Evolutionary conservation across 1,140 invertebrate genomes (phyloP).

Genomic region (Polypedilum vanderplanki): DNA sequence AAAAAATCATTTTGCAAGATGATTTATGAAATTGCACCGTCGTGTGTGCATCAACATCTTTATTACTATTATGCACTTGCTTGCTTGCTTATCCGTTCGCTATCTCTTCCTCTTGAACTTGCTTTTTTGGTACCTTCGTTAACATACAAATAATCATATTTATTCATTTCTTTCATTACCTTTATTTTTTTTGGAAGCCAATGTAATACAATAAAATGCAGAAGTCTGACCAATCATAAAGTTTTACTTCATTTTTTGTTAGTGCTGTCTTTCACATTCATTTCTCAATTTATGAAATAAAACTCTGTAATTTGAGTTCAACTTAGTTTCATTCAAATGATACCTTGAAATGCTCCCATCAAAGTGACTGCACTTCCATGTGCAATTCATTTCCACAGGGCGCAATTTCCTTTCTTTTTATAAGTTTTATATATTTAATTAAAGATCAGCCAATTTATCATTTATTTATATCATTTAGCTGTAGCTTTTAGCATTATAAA

Average conservation of each 20-base stretch:
- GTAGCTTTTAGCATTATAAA: slow-evolving; percentile 1
- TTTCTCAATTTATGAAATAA: background rate
- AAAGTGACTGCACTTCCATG: background rate
- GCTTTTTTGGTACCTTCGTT: background rate
- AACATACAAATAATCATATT: background rate
- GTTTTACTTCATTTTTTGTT: background rate
- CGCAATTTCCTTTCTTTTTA: background rate
- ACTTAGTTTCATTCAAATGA: background rate
- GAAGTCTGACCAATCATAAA: background rate
- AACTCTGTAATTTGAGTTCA: background rate
- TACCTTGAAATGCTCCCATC: too few species aligned
- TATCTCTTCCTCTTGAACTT: background rate
- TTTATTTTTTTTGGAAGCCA: background rate
- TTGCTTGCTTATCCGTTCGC: background rate
- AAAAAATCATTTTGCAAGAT: slow-evolving; percentile 22
- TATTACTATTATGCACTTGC: background rate
- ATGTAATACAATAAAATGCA: background rate
- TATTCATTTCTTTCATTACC: background rate
- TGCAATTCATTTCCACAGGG: background rate
- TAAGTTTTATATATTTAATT: background rate
- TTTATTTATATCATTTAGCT: slow-evolving; percentile 1
- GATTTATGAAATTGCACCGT: slow-evolving; percentile 26
- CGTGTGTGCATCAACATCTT: slow-evolving; percentile 13
- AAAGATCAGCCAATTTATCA: slow-evolving; percentile 18
- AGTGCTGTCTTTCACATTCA: background rate